Evolutionary conservation across 2,797 vertebrate genomes (phyloP), one percentile per base, ranked within the genome.

Genomic region (Eospalax fontanierii): DNA sequence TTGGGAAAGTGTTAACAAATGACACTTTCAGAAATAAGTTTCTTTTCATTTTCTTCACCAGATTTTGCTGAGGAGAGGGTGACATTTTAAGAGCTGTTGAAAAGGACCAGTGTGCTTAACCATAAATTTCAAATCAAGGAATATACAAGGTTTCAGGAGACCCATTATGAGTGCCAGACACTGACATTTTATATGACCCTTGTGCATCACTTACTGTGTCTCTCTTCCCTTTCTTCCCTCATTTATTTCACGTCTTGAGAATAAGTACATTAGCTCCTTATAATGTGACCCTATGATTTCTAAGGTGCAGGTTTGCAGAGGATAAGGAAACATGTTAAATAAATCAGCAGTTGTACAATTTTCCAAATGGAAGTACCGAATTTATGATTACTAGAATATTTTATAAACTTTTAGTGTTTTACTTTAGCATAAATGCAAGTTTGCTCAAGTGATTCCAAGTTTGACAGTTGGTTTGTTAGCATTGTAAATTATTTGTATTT

Each of bases 21-120:
- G 86, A 96, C 87, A 91, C 93, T 92, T 97, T 96, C 87, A 87
- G 89, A 96, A 96, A 89, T 43, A 89, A 92, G 46, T 91, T 92
- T 79, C 38, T 38, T 89, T 94, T 91, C 89, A 90, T 92, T 96
- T 96, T 96, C 93, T 93, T 95, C 95, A 95, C 95, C 75, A 84
- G 35, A 91, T 89, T 85, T 80, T 92, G 30, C 81, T 91, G 76
- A 89, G 73, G 94, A 94, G 66, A 94, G 61, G 87, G 88, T 95
- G 96, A 95, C 92, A 96, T 94, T 97, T 97, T 91, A 93, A 91
- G 78, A 94, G 93, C 38, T 79, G 18, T 18, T 59, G 75, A 50
- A 30, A 79, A 95, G 81, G 86, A 85, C 78, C 3, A 30, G 59
- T 65, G 1, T 38, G 40, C 1, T 90, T 92, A 79, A 28, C 61